Conservation (phyloP, 2,797 vertebrate genomes). For the Pangasius larnaudii region DNA sequence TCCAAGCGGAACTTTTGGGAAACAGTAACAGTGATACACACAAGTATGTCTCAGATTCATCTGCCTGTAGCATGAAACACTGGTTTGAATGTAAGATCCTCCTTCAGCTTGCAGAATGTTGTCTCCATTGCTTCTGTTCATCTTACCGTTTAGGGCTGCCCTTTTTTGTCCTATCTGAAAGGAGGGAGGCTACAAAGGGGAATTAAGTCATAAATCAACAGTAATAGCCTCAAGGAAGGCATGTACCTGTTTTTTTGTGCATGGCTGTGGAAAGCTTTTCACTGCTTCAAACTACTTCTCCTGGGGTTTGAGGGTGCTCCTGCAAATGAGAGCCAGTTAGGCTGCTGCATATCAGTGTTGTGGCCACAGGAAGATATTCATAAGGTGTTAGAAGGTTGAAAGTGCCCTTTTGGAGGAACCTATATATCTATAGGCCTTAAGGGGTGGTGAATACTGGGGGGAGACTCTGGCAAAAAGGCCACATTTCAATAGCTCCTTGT, state of each 20-base stretch:
- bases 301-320: not conserved
- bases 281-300: not conserved
- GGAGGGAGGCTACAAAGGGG: not conserved
- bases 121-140: conserved; percentile 14
- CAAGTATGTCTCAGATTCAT: not conserved
- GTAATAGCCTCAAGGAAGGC: conserved; percentile 16
- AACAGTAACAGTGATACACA: not conserved
- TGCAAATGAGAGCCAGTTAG: not conserved
- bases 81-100: not conserved
- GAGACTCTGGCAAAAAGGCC: not conserved
- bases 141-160: not conserved
- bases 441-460: not conserved
- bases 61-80: not conserved
- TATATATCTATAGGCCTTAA: not conserved
- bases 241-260: not conserved
- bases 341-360: not conserved
- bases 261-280: not conserved
- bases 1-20: not conserved
- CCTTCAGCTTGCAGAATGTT: not conserved
- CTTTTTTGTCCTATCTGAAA: conserved; percentile 2
- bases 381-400: not conserved
- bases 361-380: not conserved
- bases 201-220: conserved; percentile 28
- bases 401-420: not conserved
- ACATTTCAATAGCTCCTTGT: not conserved